A percentile compares a stretch with the other conserved stretches of the same genome.
These are phyloP conservation scores for Unio pictorum DNA, from an alignment of 2,888 invertebrate genomes.

Conservation along the genomic window DNA sequence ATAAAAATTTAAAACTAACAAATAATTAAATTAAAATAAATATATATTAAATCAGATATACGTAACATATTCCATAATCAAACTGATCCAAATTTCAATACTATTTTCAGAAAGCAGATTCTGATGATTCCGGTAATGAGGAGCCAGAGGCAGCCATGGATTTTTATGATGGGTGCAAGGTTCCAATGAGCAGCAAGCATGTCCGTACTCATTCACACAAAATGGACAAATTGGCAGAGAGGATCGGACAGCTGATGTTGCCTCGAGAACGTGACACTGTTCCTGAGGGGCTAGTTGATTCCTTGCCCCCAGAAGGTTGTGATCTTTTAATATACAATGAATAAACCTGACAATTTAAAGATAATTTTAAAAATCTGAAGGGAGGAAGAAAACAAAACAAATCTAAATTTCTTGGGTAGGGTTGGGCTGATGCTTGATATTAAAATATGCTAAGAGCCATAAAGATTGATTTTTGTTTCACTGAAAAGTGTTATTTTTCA, in stretches of 20 bases:
- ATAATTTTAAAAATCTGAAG: too few species aligned
- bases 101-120: constrained; percentile 80
- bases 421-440: too few species aligned
- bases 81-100: neutral
- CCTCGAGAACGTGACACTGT: constrained; percentile 75
- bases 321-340: neutral
- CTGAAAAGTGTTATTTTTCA: too few species aligned
- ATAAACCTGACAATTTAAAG: too few species aligned
- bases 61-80: too few species aligned
- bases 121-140: constrained; percentile 95
- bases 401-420: too few species aligned
- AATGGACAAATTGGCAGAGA: constrained; percentile 76
- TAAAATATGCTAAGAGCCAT: too few species aligned
- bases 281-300: constrained; percentile 79
- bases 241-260: constrained; percentile 76
- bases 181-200: constrained; percentile 23
- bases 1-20: too few species aligned
- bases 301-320: constrained; percentile 81
- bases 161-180: constrained; percentile 58
- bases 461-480: too few species aligned
- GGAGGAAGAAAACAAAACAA: too few species aligned
- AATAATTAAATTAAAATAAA: too few species aligned
- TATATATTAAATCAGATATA: too few species aligned
- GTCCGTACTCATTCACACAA: constrained; percentile 43
- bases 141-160: constrained; percentile 82